Evolutionary conservation across 2,888 invertebrate genomes (phyloP).

Genomic region (Netelia inedita): DNA sequence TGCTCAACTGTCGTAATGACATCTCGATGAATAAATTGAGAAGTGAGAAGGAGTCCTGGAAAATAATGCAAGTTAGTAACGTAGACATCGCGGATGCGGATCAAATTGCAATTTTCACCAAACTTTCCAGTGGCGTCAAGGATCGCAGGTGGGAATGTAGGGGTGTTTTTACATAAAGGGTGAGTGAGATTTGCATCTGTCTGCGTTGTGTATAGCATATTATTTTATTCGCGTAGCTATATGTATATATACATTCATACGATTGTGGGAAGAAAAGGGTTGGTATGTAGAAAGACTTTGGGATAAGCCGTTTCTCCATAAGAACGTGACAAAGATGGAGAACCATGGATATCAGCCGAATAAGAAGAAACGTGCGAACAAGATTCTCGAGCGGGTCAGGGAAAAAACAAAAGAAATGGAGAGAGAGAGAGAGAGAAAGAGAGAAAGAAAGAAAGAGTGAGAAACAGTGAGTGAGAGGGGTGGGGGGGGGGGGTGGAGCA

Average conservation of each 20-base stretch:
- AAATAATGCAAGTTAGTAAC: constrained; percentile 71
- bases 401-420: neutral
- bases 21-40: constrained; percentile 74
- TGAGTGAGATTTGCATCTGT: neutral
- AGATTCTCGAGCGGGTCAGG: too few relatives aligned
- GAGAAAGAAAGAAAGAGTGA: constrained; percentile 36
- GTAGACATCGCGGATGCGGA: constrained; percentile 73
- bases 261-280: neutral
- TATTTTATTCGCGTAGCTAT: neutral
- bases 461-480: constrained; percentile 28
- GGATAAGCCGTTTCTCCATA: constrained; percentile 28
- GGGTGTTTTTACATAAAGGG: neutral
- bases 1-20: constrained; percentile 46
- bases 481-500: neutral
- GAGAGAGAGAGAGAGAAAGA: constrained; percentile 32
- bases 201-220: neutral
- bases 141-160: constrained; percentile 11
- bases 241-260: neutral
- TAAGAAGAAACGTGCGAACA: neutral
- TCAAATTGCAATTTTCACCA: constrained; percentile 77
- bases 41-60: neutral
- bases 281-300: neutral
- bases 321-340: constrained; percentile 6
- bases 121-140: constrained; percentile 55
- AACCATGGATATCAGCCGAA: constrained; percentile 21